A percentile compares a stretch with the other conserved stretches of the same genome.
Evolutionary conservation across 1,140 invertebrate genomes (phyloP).

Genomic region (Gonatopus flavifemur): DNA sequence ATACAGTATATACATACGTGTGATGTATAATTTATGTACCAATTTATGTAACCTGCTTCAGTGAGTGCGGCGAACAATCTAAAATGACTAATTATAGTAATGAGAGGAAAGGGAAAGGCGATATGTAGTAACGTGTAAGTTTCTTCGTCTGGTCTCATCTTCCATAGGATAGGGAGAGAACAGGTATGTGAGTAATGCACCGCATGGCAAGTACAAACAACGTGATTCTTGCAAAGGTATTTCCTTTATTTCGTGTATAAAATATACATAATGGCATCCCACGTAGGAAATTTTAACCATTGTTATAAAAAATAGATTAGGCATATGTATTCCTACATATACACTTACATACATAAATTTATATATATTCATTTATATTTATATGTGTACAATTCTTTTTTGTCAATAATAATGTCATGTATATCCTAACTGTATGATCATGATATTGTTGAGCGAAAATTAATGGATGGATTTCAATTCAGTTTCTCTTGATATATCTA

Average conservation of each 20-base stretch:
- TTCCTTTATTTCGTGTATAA: slow-evolving; percentile 52
- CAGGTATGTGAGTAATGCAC: slow-evolving; percentile 14
- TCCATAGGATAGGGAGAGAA: not conserved
- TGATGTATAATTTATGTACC: slow-evolving; percentile 4
- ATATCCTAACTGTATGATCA: slow-evolving; percentile 32
- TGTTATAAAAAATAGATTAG: slow-evolving; percentile 45
- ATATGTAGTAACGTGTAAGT: slow-evolving; percentile 19
- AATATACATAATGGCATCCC: slow-evolving; percentile 57
- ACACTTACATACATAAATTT: slow-evolving; percentile 27
- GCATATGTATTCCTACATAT: too few species aligned
- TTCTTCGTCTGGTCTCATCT: not conserved
- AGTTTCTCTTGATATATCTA: slow-evolving; percentile 14
- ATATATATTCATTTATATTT: slow-evolving; percentile 17
- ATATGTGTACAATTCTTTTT: slow-evolving; percentile 31
- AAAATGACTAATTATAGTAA: slow-evolving; percentile 36
- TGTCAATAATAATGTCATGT: slow-evolving; percentile 38
- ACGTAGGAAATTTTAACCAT: slow-evolving; percentile 48
- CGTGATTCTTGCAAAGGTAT: slow-evolving; percentile 39
- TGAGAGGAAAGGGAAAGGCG: slow-evolving; percentile 33
- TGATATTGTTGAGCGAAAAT: slow-evolving; percentile 15
- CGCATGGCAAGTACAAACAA: slow-evolving; percentile 22
- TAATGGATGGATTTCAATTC: slow-evolving; percentile 17
- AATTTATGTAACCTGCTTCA: slow-evolving; percentile 28
- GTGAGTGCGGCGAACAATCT: slow-evolving; percentile 23
- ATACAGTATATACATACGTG: too few species aligned